Evolutionary conservation across 2,797 vertebrate genomes (phyloP).

Genomic region (Poeciliopsis infans): DNA sequence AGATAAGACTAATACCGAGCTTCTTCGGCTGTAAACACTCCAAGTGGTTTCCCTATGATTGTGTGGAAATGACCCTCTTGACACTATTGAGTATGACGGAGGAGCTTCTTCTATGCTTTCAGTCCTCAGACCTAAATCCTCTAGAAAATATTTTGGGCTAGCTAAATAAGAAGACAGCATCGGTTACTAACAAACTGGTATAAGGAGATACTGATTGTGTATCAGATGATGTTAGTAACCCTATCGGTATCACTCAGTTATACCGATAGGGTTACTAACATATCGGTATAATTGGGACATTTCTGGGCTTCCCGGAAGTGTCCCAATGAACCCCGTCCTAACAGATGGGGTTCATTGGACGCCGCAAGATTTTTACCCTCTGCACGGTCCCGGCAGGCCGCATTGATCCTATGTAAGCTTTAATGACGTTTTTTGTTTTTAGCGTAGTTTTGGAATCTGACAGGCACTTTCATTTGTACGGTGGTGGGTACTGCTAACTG

Average conservation of each 20-base stretch:
- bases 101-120: not conserved
- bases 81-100: not conserved
- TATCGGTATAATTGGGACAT: no score
- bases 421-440: no score
- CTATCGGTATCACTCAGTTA: not conserved
- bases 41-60: not conserved
- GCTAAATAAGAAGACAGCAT: not conserved
- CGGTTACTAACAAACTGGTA: not conserved
- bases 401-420: no score
- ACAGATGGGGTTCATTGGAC: no score
- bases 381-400: no score
- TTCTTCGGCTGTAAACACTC: not conserved
- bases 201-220: not conserved
- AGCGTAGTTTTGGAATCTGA: no score
- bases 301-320: no score
- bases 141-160: not conserved
- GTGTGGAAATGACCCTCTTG: not conserved
- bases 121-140: not conserved
- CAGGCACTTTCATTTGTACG: not conserved
- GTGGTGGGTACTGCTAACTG: not conserved
- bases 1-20: not conserved
- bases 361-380: no score
- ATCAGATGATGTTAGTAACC: not conserved
- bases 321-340: no score
- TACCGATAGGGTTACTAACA: no score